These are phyloP conservation scores for Lycodopsis pacificus DNA, from an alignment of 2,797 vertebrate species.

Conservation along the genomic window DNA sequence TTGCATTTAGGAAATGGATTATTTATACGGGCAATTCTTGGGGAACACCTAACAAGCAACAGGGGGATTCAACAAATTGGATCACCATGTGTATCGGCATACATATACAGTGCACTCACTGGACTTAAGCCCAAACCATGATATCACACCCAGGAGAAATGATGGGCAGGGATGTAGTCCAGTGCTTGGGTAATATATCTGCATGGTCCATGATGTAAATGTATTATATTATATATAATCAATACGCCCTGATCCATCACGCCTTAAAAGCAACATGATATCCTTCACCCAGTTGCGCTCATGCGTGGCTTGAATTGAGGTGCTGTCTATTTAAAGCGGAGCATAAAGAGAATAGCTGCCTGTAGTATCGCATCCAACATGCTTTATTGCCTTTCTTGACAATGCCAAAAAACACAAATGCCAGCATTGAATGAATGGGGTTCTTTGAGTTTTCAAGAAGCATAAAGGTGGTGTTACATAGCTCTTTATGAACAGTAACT, in stretches of 20 bases:
- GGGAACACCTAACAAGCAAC: conserved; percentile 44
- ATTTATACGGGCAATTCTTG: conserved; percentile 61
- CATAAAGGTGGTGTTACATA: conserved; percentile 57
- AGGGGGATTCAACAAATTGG: conserved; percentile 40
- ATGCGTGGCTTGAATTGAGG: conserved; percentile 38
- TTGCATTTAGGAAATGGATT: conserved; percentile 46
- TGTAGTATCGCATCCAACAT: conserved; percentile 53
- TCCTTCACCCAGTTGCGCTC: conserved; percentile 36
- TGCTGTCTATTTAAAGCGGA: conserved; percentile 52
- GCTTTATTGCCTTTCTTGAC: conserved; percentile 60
- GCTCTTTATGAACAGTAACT: conserved; percentile 61
- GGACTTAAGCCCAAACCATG: conserved; percentile 2
- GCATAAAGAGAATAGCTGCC: conserved; percentile 58
- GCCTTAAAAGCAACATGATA: conserved; percentile 40
- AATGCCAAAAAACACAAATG: conserved; percentile 57
- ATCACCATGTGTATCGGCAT: conserved; percentile 40
- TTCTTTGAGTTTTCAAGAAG: conserved; percentile 63
- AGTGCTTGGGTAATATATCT: neutral
- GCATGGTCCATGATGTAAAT: neutral
- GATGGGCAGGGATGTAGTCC: conserved; percentile 1
- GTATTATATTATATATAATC: neutral
- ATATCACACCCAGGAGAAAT: conserved; percentile 7
- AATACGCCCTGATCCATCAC: conserved; percentile 21
- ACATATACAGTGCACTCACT: conserved; percentile 25
- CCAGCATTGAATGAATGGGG: conserved; percentile 57